Evolutionary conservation across 2,113 vertebrate genomes (phyloP).

Genomic region (Nettapus auritus): DNA sequence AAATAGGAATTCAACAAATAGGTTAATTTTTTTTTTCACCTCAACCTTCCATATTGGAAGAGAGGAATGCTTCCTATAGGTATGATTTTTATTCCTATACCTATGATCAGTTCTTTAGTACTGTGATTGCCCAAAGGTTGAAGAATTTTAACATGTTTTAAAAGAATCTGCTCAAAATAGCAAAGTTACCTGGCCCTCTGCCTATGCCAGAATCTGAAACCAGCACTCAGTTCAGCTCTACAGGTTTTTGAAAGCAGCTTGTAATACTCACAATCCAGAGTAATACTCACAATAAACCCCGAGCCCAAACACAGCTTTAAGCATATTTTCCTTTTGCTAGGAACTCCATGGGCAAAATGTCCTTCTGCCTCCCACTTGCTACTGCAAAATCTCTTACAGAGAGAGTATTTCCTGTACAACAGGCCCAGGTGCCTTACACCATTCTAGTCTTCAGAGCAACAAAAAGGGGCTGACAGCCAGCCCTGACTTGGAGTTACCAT

Average conservation of each 20-base stretch:
- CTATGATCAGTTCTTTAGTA: not conserved
- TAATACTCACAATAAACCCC: not conserved
- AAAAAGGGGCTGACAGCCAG: not conserved
- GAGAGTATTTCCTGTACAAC: not conserved
- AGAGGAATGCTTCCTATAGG: not conserved
- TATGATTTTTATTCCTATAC: not conserved
- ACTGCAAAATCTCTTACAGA: not conserved
- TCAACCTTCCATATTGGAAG: not conserved
- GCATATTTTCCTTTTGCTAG: not conserved
- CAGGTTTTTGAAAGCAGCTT: conserved; percentile 46
- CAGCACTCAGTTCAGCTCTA: conserved; percentile 20
- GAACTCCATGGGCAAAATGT: not conserved
- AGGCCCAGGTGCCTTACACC: not conserved
- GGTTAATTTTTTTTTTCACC: not conserved
- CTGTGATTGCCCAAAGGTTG: not conserved
- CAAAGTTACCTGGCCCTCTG: conserved; percentile 54
- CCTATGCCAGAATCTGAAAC: conserved; percentile 46
- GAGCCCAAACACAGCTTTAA: conserved; percentile 17
- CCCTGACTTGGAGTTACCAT: not conserved
- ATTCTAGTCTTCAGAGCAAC: not conserved
- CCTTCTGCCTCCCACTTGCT: conserved; percentile 21
- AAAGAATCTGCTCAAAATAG: conserved; percentile 59
- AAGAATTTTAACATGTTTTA: conserved; percentile 44
- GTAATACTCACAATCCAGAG: not conserved
- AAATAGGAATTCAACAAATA: not conserved